Percentiles rank a stretch among this genome's conserved stretches.
Evolutionary conservation across 1,140 invertebrate species (phyloP).

Genomic region (Euglossa dilemma): DNA sequence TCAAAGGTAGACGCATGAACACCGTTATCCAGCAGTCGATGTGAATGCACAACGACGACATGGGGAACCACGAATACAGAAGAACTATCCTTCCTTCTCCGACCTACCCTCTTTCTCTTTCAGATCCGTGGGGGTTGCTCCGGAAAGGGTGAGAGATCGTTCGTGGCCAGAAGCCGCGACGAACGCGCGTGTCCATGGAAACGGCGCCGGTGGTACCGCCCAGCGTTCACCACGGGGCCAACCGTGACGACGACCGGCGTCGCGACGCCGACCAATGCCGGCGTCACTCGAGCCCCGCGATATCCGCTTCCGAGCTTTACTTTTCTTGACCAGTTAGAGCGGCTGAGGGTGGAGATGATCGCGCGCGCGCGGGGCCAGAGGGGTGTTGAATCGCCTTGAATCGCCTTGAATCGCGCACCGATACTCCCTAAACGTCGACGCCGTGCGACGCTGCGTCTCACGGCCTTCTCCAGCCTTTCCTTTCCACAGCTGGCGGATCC

Average conservation of each 20-base stretch:
- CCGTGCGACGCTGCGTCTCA: constrained; percentile 9
- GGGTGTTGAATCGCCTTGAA: constrained; percentile 35
- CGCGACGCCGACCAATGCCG: constrained; percentile 69
- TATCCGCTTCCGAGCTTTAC: constrained; percentile 43
- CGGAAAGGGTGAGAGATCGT: neutral
- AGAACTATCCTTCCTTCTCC: constrained; percentile 19
- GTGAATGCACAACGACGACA: constrained; percentile 56
- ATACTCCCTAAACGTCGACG: constrained; percentile 63
- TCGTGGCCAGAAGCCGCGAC: constrained; percentile 3
- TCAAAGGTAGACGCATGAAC: constrained; percentile 44
- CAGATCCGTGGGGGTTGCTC: neutral
- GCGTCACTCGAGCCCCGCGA: constrained; percentile 20
- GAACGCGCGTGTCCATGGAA: constrained; percentile 71
- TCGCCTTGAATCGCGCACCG: constrained; percentile 65
- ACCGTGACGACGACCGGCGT: constrained; percentile 61
- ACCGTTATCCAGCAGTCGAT: constrained; percentile 50
- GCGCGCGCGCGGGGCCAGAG: constrained; percentile 33
- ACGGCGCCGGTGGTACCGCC: constrained; percentile 62
- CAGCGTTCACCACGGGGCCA: constrained; percentile 53
- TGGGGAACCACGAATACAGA: constrained; percentile 49
- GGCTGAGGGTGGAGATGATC: constrained; percentile 61
- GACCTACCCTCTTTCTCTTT: neutral
- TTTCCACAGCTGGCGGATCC: neutral
- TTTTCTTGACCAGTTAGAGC: constrained; percentile 47
- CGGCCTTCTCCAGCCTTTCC: neutral